These are phyloP conservation scores for Stigmatopora argus DNA, from an alignment of 2,113 vertebrate species.

Conservation along the genomic window DNA sequence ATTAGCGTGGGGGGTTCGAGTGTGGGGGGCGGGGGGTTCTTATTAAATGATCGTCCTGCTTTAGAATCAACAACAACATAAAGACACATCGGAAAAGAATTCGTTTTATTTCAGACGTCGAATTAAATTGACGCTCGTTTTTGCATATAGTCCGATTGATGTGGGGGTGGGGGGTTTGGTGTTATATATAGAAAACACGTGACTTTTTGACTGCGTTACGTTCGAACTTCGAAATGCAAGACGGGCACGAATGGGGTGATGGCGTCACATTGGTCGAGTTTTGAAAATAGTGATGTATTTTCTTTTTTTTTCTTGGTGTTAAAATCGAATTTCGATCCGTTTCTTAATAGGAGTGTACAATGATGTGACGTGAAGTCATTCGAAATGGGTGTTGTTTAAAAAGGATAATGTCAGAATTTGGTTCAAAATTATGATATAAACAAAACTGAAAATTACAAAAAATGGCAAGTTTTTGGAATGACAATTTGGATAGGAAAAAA, in stretches of 20 bases:
- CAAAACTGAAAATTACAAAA: too few relatives aligned
- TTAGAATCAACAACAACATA: background rate
- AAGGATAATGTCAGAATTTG: too few relatives aligned
- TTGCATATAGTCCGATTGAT: background rate
- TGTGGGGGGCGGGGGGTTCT: background rate
- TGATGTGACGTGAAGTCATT: too few relatives aligned
- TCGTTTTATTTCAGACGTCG: background rate
- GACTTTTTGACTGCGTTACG: background rate
- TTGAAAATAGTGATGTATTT: background rate
- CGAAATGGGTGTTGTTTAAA: too few relatives aligned
- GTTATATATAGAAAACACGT: background rate
- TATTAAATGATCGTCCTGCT: background rate
- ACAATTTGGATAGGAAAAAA: too few relatives aligned
- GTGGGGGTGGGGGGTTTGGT: too few relatives aligned
- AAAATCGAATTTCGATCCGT: too few relatives aligned
- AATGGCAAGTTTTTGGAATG: too few relatives aligned
- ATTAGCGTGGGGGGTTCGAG: background rate
- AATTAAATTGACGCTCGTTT: background rate
- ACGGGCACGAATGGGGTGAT: background rate
- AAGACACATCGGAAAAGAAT: background rate
- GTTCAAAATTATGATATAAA: too few relatives aligned
- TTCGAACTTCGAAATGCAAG: too few relatives aligned
- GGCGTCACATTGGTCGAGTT: background rate
- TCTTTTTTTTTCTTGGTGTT: too few relatives aligned
- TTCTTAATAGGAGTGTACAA: too few relatives aligned